Evolutionary conservation across 2,888 invertebrate genomes (phyloP).

Genomic region (Agrilus cyanescens): DNA sequence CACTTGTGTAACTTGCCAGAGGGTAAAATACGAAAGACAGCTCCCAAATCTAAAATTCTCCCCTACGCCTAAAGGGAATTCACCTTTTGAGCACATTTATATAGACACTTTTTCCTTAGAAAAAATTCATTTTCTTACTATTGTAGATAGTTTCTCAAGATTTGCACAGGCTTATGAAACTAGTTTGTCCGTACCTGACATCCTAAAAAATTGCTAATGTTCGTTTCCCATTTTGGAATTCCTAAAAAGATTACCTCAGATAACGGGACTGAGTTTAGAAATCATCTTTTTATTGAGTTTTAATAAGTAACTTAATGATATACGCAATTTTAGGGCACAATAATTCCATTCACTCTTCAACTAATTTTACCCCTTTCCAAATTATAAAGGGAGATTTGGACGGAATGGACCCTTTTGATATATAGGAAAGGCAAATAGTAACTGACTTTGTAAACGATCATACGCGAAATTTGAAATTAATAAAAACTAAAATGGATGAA

Average conservation of each 20-base stretch:
- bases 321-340: constrained; percentile 4
- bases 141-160: constrained; percentile 16
- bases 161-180: constrained; percentile 12
- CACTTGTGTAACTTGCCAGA: constrained; percentile 9
- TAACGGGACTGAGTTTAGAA: constrained; percentile 15
- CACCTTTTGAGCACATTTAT: constrained; percentile 11
- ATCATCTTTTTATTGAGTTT: constrained; percentile 2
- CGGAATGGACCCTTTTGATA: neutral
- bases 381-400: constrained; percentile 1
- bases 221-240: constrained; percentile 12
- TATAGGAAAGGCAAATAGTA: neutral
- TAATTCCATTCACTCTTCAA: constrained; percentile 1
- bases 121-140: constrained; percentile 12
- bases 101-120: constrained; percentile 8
- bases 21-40: constrained; percentile 14
- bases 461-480: neutral
- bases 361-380: constrained; percentile 3
- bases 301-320: constrained; percentile 1
- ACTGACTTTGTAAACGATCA: neutral
- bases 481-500: constrained; percentile 1
- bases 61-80: constrained; percentile 9
- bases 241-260: constrained; percentile 15
- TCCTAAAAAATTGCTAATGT: constrained; percentile 12
- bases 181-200: constrained; percentile 9
- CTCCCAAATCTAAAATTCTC: constrained; percentile 10